Evolutionary conservation across 2,888 invertebrate genomes (phyloP), one percentile per base, ranked within the genome.

Genomic region (Cryptus viduatorius): DNA sequence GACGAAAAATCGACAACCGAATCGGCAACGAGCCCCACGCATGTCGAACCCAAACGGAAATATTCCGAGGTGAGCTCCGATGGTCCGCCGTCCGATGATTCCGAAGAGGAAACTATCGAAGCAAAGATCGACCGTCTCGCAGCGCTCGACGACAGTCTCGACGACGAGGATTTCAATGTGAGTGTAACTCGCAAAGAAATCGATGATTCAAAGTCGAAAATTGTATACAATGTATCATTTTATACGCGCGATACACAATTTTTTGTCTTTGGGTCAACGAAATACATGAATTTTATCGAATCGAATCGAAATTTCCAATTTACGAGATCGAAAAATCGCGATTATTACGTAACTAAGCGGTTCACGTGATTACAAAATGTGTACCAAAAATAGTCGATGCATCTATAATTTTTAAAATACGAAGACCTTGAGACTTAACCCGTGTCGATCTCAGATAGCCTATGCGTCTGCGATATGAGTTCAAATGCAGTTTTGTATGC

Each of bases 91-190:
- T 84, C 80, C 8, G 89, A 88, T 12, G 90, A 89, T 8, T 89
- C 87, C 4, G 89, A 90, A 0, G 85, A 87, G 2, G 91, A 92
- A 46, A 83, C 84, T 5, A 42, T 91, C 1, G 12, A 80, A 12
- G 24, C 82, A 0, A 90, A 89, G 73, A 80, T 93, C 7, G 86
- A 91, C 3, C 89, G 88, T 65, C 65, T 90, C 8, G 90, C 82
- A 2, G 48, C 71, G 0, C 8, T 44, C 24, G 85, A 87, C 3
- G 78, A 86, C 7, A 90, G 88, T 65, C 53, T 65, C 14, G 86
- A 90, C n/a, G 93, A 93, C 81, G 80, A 86, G 10, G 89, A 90
- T 84, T 92, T 87, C 50, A 81, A 81, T 50, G 91, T 92, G 53
- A 90, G 90, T 87, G 67, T 12, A 59, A 31, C 59, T 12, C 24